Conservation (phyloP, 2,888 invertebrate genomes). For the Drosophila colorata region DNA sequence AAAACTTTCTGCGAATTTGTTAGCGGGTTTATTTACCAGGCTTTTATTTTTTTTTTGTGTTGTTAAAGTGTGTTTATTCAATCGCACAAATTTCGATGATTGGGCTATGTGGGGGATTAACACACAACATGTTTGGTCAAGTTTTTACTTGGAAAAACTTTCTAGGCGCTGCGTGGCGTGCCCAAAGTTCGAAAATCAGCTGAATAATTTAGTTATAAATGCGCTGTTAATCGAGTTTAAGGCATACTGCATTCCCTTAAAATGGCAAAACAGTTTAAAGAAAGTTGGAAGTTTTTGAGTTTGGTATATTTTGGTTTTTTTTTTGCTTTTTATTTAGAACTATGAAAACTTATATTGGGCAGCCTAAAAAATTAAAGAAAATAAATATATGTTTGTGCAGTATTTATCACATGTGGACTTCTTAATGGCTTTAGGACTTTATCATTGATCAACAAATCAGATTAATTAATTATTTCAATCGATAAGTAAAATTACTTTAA, state of each 20-base stretch:
- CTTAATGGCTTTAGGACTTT: too few species aligned
- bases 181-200: background rate
- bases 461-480: too few species aligned
- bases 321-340: too few species aligned
- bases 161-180: background rate
- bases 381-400: too few species aligned
- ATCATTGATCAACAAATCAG: too few species aligned
- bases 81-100: constrained; percentile 54
- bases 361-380: too few species aligned
- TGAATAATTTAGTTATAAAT: constrained; percentile 24
- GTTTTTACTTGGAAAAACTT: constrained; percentile 20
- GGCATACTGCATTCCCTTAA: background rate
- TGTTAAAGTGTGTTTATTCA: constrained; percentile 44
- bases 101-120: constrained; percentile 30
- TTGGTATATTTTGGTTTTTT: background rate
- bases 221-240: constrained; percentile 6
- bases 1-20: constrained; percentile 41
- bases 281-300: background rate
- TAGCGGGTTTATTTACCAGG: background rate
- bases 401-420: too few species aligned
- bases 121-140: constrained; percentile 45
- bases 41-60: constrained; percentile 12
- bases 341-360: too few species aligned
- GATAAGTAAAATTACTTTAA: too few species aligned
- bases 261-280: background rate